phyloP scores from a whole-genome alignment of 2,113 vertebrate genomes.

The Poecilia latipinna region DNA sequence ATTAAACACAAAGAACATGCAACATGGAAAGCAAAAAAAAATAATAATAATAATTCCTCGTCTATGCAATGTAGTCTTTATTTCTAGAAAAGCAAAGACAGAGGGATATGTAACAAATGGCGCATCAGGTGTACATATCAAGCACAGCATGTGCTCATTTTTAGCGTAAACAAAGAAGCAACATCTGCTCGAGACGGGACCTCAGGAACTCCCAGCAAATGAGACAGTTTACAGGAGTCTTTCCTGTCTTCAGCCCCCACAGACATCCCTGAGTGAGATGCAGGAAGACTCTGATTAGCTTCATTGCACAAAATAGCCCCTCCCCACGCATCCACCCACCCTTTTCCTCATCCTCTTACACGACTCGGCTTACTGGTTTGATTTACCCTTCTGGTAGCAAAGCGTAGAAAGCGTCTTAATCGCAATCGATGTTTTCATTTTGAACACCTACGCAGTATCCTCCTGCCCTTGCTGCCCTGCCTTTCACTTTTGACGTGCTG shows the following conservation, averaged over 20 bases:
- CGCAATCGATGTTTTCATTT: constrained; percentile 41
- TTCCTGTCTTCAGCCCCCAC: constrained; percentile 68
- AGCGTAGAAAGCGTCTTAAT: constrained; percentile 2
- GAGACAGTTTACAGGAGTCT: constrained; percentile 65
- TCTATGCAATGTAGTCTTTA: constrained; percentile 4
- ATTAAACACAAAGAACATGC: constrained; percentile 16
- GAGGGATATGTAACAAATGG: not conserved
- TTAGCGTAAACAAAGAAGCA: constrained; percentile 12
- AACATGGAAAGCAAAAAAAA: constrained; percentile 17
- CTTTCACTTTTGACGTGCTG: constrained; percentile 24
- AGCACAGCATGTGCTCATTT: constrained; percentile 3
- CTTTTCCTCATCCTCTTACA: constrained; percentile 51
- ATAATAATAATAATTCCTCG: constrained; percentile 1
- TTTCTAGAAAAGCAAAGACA: not conserved
- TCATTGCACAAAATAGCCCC: constrained; percentile 40
- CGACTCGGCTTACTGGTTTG: constrained; percentile 9
- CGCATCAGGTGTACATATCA: not conserved
- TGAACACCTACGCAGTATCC: constrained; percentile 16
- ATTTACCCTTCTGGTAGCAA: constrained; percentile 10
- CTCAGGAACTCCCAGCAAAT: constrained; percentile 53
- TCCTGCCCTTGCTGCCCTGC: not conserved
- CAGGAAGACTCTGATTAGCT: constrained; percentile 79
- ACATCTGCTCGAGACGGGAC: constrained; percentile 35
- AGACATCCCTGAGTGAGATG: constrained; percentile 51
- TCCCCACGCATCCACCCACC: constrained; percentile 42